Evolutionary conservation across 2,888 invertebrate species (phyloP), one percentile per base, ranked within the genome.

Genomic region (Anthophora plumipes): DNA sequence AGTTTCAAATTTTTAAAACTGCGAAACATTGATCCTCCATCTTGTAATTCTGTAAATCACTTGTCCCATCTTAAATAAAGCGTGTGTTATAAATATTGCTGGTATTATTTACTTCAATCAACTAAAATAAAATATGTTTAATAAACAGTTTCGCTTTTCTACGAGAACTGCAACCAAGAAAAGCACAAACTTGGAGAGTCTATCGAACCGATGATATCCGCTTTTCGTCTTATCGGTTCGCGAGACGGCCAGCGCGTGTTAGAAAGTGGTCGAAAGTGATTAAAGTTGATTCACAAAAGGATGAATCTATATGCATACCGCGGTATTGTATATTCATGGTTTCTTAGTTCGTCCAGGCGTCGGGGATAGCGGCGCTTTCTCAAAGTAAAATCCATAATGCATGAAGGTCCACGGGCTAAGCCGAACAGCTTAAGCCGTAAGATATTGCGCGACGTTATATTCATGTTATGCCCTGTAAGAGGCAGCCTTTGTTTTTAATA

Each of bases 281-380:
- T 91, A 91, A 92, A 92, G 89, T 91, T 91, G 89, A 91, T 91
- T 91, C 90, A 87, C 90, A 90, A 92, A 73, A 91, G 89, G 86
- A 88, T 86, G 87, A 88, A 89, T 89, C 88, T 89, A 88, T 88
- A 91, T 91, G 90, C 90, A 92, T 90, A 90, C 88, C 77, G 75
- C 79, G 88, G 90, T 93, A 93, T 93, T 93, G 93, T 93, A 93
- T 93, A 93, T 93, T 93, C 93, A 93, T 93, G 92, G 92, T 93
- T 92, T 92, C 93, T 92, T 92, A 92, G 91, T 90, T 87, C 84
- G 85, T 85, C 86, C 88, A 31, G 89, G 85, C 89, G 90, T 87
- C 85, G 77, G 83, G 83, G 80, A 73, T 75, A 60, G 80, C 77
- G 79, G 66, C 73, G 84, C 85, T 89, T 89, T 90, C 91, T 90